Evolutionary conservation across 2,888 invertebrate genomes (phyloP).

Genomic region (Caenorhabditis sinica): DNA sequence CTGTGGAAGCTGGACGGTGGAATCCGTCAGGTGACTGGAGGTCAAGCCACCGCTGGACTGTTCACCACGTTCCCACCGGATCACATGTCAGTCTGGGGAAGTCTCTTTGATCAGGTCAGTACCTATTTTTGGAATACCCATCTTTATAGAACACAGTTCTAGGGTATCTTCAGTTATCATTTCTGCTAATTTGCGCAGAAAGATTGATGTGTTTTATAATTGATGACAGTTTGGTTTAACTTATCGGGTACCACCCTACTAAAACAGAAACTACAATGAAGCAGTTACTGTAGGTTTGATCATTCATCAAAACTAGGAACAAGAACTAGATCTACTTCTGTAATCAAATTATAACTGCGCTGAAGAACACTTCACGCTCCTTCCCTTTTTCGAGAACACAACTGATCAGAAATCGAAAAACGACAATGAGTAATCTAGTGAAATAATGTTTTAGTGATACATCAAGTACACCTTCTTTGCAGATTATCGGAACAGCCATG

Average conservation of each 20-base stretch:
- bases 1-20: slow-evolving; percentile 84
- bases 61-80: slow-evolving; percentile 86
- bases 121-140: slow-evolving; percentile 20
- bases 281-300: slow-evolving; percentile 9
- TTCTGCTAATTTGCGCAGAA: slow-evolving; percentile 8
- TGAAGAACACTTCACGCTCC: slow-evolving; percentile 41
- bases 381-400: background rate
- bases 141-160: slow-evolving; percentile 32
- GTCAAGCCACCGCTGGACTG: slow-evolving; percentile 85
- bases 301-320: slow-evolving; percentile 30
- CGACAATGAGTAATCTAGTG: slow-evolving; percentile 7
- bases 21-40: slow-evolving; percentile 82
- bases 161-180: background rate
- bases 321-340: slow-evolving; percentile 24
- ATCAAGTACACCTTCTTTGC: slow-evolving; percentile 51
- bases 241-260: background rate
- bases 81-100: slow-evolving; percentile 84
- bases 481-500: slow-evolving; percentile 83
- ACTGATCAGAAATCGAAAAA: slow-evolving; percentile 38
- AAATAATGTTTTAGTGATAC: slow-evolving; percentile 19
- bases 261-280: slow-evolving; percentile 37
- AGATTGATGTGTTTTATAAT: slow-evolving; percentile 52
- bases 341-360: slow-evolving; percentile 54
- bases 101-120: slow-evolving; percentile 86
- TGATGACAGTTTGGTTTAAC: slow-evolving; percentile 34